Evolutionary conservation across 2,113 vertebrate species (phyloP), one percentile per base, ranked within the genome.

Genomic region (Lathamus discolor): DNA sequence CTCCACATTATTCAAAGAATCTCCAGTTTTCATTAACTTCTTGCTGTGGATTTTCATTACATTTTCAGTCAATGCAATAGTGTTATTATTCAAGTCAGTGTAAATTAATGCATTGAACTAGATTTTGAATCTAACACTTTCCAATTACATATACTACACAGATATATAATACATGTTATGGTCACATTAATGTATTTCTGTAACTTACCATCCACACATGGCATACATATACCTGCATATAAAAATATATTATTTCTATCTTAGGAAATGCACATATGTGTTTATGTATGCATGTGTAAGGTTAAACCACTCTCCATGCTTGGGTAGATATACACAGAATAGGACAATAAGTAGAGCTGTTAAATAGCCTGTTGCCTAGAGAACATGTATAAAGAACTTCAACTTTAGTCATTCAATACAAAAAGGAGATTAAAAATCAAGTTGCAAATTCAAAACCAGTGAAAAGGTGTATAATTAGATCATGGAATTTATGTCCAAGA

Each of bases 31-130:
- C 91, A 93, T 84, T 95, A 95, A 72, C 48, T 82, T 90, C 83
- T 94, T 82, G 49, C 91, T 93, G 91, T 75, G 80, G 74, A 35
- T 86, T 89, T 91, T 89, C 46, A 92, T 92, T 92, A 79, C 20
- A 62, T 90, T 95, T 91, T 89, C 52, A 75, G 66, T 14, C 57
- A 75, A 49, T 48, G 57, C 52, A 78, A 75, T 17, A 41, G 17
- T 51, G 5, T 52, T 94, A 69, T 79, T 72, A 91, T 27, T 68
- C 55, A 79, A 93, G 11, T 6, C 64, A 54, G 13, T 55, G 17
- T n/a, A 81, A 95, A 86, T 75, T 55, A 82, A 37, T 52, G 6
- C 48, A 29, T 17, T 83, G 44, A 90, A 77, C 33, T 55, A 55
- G 43, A 67, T 75, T 95, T 86, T 91, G 43, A 46, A 35, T 64